phyloP scores from a whole-genome alignment of 2,888 invertebrate species.

The Parnassius mnemosyne region DNA sequence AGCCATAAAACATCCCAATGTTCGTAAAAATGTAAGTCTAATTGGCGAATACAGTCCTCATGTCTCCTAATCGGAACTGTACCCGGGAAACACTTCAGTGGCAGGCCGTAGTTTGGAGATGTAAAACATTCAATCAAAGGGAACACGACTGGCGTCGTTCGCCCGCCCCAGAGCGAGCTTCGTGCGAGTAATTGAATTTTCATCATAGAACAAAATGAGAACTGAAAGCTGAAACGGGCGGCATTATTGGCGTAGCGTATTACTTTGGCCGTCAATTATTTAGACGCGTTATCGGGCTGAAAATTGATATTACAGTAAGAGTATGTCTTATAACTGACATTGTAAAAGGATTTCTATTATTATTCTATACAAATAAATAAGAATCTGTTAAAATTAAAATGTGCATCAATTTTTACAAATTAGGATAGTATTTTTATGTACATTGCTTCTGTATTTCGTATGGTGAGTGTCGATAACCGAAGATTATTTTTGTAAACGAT shows the following conservation, averaged over 20 bases:
- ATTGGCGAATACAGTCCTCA: conserved; percentile 73
- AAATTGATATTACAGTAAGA: conserved; percentile 59
- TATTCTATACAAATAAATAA: background rate
- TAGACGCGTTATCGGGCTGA: conserved; percentile 62
- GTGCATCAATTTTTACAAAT: too few species aligned
- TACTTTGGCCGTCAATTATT: conserved; percentile 76
- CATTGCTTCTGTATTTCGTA: too few species aligned
- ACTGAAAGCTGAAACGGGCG: conserved; percentile 75
- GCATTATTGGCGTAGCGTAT: conserved; percentile 75
- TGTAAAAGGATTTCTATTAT: conserved; percentile 9
- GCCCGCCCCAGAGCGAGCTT: conserved; percentile 58
- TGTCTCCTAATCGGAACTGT: conserved; percentile 64
- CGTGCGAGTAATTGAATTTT: conserved; percentile 79
- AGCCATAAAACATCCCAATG: conserved; percentile 78
- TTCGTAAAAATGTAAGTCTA: conserved; percentile 79
- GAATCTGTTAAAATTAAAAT: too few species aligned
- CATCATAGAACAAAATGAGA: conserved; percentile 78
- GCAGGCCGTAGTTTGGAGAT: conserved; percentile 53
- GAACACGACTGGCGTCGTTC: conserved; percentile 57
- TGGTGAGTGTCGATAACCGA: too few species aligned
- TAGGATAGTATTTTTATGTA: too few species aligned
- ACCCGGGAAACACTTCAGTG: conserved; percentile 50
- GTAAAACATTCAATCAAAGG: conserved; percentile 71
- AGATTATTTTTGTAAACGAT: too few species aligned
- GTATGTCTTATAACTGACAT: conserved; percentile 32